Evolutionary conservation across 2,113 vertebrate genomes (phyloP).

Genomic region (Ceyx melanurus): DNA sequence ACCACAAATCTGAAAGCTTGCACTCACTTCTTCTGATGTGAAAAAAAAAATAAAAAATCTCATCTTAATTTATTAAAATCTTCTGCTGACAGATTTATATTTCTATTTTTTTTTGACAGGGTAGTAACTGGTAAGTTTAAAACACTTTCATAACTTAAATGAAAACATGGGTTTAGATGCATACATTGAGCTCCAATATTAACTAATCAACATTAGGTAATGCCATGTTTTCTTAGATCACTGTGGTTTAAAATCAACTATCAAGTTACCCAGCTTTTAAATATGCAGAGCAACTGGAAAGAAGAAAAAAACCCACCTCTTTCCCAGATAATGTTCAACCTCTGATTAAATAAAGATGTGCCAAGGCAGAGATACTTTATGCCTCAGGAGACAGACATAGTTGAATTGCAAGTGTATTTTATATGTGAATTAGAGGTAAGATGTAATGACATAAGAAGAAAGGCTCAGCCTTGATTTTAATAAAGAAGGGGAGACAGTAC

Average conservation of each 20-base stretch:
- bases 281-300: constrained; percentile 23
- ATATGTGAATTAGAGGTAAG: constrained; percentile 51
- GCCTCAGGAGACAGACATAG: constrained; percentile 27
- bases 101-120: neutral
- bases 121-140: neutral
- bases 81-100: neutral
- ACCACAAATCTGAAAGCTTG: neutral
- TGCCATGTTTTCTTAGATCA: constrained; percentile 22
- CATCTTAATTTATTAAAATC: neutral
- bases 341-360: constrained; percentile 53
- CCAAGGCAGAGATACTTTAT: neutral
- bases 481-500: constrained; percentile 2
- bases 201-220: neutral
- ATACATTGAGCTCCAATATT: neutral
- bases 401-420: constrained; percentile 37
- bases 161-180: neutral
- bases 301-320: neutral
- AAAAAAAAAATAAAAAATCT: neutral
- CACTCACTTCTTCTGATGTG: neutral
- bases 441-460: constrained; percentile 54
- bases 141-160: neutral
- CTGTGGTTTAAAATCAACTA: constrained; percentile 9
- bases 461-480: constrained; percentile 28
- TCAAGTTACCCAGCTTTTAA: neutral
- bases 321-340: constrained; percentile 1